Base-by-base conservation (phyloP, 2,888 invertebrate genomes). In the Scaptomyza tumidula region DNA sequence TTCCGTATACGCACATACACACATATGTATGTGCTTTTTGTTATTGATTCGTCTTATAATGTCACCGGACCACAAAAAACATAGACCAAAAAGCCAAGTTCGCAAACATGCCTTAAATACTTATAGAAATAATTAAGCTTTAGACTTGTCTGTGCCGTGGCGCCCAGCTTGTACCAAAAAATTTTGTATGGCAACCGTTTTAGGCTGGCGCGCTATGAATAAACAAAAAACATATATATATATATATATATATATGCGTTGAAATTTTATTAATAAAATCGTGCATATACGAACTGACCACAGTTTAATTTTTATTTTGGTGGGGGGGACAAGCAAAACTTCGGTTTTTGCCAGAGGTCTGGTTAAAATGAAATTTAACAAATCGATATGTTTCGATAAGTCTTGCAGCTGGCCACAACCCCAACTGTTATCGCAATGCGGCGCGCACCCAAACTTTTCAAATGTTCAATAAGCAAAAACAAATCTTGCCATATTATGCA, bases 211-310 rank as follows among this genome's bases (percentile, higher is more conserved):
- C 37, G 37, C 44, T 29, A 53, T 9, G 33, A 35, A 29, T 31
- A 19, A 19, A 24, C n/a, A 24, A n/a, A n/a, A n/a, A n/a, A n/a
- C 3, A 24, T 0, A 45, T 29, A 24, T 46, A 31, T 13, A 16
- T 48, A 57, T 9, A 31, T 6, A 31, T 29, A 6, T 6, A 29
- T 41, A 37, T 37, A n/a, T 57, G n/a, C 53, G 39, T 55, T 60
- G 19, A 58, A 64, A 53, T 71, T 71, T 66, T 71, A 55, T 60
- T 52, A 59, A 71, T 60, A 41, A 64, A 43, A 24, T 4, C 3
- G 4, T 24, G 24, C 24, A 24, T 24, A 24, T 53, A 33, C 53
- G 52, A 33, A 44, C 44, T 49, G 27, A 31, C 9, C 24, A 44
- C 6, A n/a, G 13, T 6, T 3, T 35, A 19, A 19, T 19, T 24